Conservation (phyloP, 2,888 invertebrate genomes). For the Trissolcus japonicus region DNA sequence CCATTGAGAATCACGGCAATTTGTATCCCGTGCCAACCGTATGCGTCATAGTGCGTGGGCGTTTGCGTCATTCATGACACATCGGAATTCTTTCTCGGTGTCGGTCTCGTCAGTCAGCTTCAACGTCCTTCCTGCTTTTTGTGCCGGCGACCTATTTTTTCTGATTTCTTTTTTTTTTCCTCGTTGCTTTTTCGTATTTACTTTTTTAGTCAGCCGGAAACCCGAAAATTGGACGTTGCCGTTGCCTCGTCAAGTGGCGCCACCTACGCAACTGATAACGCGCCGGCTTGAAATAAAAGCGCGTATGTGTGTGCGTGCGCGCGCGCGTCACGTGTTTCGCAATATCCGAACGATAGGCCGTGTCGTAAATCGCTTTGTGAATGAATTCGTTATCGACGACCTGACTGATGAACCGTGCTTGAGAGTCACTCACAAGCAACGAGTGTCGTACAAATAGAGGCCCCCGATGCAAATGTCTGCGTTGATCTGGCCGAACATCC, state of each 20-base stretch:
- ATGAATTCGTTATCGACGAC: slow-evolving; percentile 55
- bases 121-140: slow-evolving; percentile 29
- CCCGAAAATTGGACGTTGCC: too few species aligned
- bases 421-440: slow-evolving; percentile 41
- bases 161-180: not conserved
- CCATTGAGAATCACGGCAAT: slow-evolving; percentile 40
- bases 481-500: slow-evolving; percentile 22
- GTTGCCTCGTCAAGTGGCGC: slow-evolving; percentile 16
- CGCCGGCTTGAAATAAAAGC: too few species aligned
- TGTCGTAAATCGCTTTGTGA: slow-evolving; percentile 50
- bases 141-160: slow-evolving; percentile 34
- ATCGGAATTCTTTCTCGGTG: slow-evolving; percentile 55
- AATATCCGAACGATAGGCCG: slow-evolving; percentile 33
- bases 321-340: slow-evolving; percentile 26
- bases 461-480: slow-evolving; percentile 36
- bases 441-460: slow-evolving; percentile 18
- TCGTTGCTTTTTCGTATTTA: slow-evolving; percentile 2
- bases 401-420: slow-evolving; percentile 40
- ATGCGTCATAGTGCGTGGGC: slow-evolving; percentile 64
- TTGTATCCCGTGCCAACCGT: slow-evolving; percentile 28
- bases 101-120: slow-evolving; percentile 28
- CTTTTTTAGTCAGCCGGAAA: not conserved
- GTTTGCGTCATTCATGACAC: slow-evolving; percentile 64
- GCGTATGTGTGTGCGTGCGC: too few species aligned
- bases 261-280: slow-evolving; percentile 1